Conservation (phyloP, 2,888 invertebrate species). For the Tridacna crocea region DNA sequence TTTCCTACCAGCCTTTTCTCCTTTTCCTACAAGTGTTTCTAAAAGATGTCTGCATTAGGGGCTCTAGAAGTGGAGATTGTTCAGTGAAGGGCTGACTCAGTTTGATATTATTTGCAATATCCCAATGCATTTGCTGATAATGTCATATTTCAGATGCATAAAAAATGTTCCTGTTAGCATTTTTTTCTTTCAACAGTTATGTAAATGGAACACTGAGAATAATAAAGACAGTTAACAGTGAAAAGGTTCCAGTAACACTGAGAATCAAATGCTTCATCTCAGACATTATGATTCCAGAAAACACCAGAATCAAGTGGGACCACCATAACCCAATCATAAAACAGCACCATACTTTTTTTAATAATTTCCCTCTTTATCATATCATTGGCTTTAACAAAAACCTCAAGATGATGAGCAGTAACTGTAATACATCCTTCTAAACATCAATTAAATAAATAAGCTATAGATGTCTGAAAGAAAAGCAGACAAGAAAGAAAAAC, state of each 20-base stretch:
- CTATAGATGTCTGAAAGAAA: constrained; percentile 9
- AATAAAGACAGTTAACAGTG: not conserved
- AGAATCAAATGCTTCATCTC: constrained; percentile 6
- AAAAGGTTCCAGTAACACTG: not conserved
- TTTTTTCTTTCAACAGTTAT: not conserved
- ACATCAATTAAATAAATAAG: not conserved
- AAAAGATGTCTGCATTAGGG: too few relatives aligned
- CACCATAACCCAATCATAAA: constrained; percentile 19
- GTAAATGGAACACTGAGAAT: not conserved
- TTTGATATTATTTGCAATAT: too few relatives aligned
- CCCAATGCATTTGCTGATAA: too few relatives aligned
- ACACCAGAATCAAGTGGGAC: constrained; percentile 10
- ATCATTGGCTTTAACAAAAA: constrained; percentile 11
- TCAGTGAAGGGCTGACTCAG: too few relatives aligned
- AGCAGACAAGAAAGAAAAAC: not conserved
- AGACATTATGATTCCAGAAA: not conserved
- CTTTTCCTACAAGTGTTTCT: too few relatives aligned
- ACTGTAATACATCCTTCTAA: not conserved
- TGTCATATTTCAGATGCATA: too few relatives aligned
- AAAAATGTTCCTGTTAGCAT: not conserved
- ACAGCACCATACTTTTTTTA: constrained; percentile 9
- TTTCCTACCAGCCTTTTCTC: too few relatives aligned
- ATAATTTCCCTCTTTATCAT: constrained; percentile 6
- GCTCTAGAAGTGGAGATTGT: too few relatives aligned
- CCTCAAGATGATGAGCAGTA: constrained; percentile 20